phyloP scores from a whole-genome alignment of 2,113 vertebrate species.

The Cyprinus carpio region DNA sequence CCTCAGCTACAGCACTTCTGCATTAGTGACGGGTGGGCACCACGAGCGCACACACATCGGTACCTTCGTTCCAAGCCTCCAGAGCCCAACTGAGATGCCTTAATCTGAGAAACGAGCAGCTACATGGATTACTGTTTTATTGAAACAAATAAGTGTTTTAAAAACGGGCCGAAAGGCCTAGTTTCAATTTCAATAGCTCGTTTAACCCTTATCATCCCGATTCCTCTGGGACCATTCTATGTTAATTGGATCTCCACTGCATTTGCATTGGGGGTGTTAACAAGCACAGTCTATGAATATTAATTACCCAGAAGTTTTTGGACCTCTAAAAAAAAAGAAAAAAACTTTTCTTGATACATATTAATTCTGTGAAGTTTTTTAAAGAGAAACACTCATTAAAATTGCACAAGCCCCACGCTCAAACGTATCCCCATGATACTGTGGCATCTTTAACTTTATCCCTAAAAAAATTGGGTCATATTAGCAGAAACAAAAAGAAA shows the following conservation, averaged over 20 bases:
- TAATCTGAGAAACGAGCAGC: slow-evolving; percentile 59
- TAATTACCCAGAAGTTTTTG: slow-evolving; percentile 90
- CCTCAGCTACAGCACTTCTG: slow-evolving; percentile 84
- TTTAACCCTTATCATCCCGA: slow-evolving; percentile 84
- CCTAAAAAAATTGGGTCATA: slow-evolving; percentile 78
- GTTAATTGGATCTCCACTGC: slow-evolving; percentile 80
- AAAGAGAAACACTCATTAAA: slow-evolving; percentile 81
- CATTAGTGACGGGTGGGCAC: slow-evolving; percentile 75
- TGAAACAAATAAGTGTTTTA: slow-evolving; percentile 79
- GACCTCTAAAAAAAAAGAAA: slow-evolving; percentile 68
- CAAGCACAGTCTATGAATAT: slow-evolving; percentile 90
- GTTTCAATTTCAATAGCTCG: slow-evolving; percentile 77
- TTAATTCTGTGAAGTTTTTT: slow-evolving; percentile 89
- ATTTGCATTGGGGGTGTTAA: slow-evolving; percentile 85
- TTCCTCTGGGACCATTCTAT: slow-evolving; percentile 82
- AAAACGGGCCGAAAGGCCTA: slow-evolving; percentile 68
- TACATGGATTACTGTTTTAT: slow-evolving; percentile 68
- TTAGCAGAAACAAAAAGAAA: slow-evolving; percentile 63
- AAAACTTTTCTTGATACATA: slow-evolving; percentile 82
- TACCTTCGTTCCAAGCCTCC: slow-evolving; percentile 65
- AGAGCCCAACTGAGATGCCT: slow-evolving; percentile 63
- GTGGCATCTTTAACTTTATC: slow-evolving; percentile 75
- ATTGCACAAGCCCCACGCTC: slow-evolving; percentile 75
- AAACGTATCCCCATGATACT: slow-evolving; percentile 73
- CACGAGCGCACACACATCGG: slow-evolving; percentile 56